Evolutionary conservation across 2,797 vertebrate genomes (phyloP).

Genomic region (Cirrhinus mrigala): DNA sequence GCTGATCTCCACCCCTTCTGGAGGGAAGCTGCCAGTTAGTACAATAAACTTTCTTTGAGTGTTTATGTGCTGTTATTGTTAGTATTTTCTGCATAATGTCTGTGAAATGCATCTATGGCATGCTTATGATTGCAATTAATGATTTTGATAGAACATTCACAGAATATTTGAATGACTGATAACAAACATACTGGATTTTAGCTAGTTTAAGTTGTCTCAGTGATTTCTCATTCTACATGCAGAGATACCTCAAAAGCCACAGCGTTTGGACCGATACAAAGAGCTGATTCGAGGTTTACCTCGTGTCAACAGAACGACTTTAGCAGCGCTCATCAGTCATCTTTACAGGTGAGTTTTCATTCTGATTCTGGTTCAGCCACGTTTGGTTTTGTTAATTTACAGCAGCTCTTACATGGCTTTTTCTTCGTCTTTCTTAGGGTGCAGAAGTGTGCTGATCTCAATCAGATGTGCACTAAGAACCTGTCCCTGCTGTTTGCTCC

Average conservation of each 20-base stretch:
- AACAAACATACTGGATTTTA: not conserved
- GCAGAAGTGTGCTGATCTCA: constrained; percentile 93
- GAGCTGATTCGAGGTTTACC: constrained; percentile 91
- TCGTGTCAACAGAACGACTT: constrained; percentile 89
- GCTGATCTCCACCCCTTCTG: constrained; percentile 89
- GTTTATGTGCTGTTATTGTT: not conserved
- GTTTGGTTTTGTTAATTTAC: not conserved
- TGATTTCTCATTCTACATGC: constrained; percentile 16
- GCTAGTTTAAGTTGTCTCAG: not conserved
- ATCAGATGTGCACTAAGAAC: constrained; percentile 99
- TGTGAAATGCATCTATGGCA: not conserved
- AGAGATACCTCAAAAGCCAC: constrained; percentile 84
- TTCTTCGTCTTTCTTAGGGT: constrained; percentile 29
- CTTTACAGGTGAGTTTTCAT: constrained; percentile 86
- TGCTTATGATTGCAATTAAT: not conserved
- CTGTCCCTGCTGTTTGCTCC: constrained; percentile 94
- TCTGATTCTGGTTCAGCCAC: not conserved
- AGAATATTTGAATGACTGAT: no score
- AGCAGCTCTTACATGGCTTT: not conserved
- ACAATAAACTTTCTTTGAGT: not conserved
- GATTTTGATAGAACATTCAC: not conserved
- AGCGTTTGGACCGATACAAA: constrained; percentile 90
- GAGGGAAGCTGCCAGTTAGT: constrained; percentile 89
- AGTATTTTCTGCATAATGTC: not conserved
- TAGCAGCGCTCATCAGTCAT: constrained; percentile 91